phyloP scores from a whole-genome alignment of 1,140 invertebrate species.

The Achroia grisella region DNA sequence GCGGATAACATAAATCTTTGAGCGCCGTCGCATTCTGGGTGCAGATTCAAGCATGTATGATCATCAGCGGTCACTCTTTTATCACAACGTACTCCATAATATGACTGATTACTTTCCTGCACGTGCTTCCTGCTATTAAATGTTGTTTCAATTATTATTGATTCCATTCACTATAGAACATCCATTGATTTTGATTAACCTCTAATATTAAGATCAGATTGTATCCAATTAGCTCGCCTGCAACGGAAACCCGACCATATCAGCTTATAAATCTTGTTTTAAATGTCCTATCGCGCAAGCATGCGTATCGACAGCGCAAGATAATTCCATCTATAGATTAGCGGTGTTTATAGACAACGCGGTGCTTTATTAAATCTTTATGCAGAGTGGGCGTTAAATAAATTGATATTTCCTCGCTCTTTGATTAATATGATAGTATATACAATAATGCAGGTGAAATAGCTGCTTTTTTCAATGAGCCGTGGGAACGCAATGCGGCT shows the following conservation, averaged over 20 bases:
- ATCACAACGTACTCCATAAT: conserved; percentile 12
- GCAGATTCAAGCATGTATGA: too few relatives aligned
- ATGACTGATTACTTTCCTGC: background rate
- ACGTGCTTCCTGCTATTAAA: too few relatives aligned
- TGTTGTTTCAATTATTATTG: too few relatives aligned
- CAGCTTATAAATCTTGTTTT: conserved; percentile 4
- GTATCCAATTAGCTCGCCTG: conserved; percentile 5
- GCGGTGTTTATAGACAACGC: conserved; percentile 5
- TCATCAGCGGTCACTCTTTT: conserved; percentile 10
- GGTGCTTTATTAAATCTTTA: conserved; percentile 3
- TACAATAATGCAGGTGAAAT: conserved; percentile 22
- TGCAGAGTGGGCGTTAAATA: conserved; percentile 20
- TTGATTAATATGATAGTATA: conserved; percentile 37
- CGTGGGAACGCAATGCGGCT: conserved; percentile 48
- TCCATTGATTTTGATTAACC: too few relatives aligned
- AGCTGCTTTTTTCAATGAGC: conserved; percentile 36
- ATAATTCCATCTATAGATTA: conserved; percentile 3
- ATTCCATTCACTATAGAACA: too few relatives aligned
- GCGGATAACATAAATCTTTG: conserved; percentile 39
- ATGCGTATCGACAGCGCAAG: background rate
- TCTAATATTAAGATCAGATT: conserved; percentile 1
- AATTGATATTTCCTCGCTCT: conserved; percentile 19
- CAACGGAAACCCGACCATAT: background rate
- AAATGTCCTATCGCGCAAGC: background rate
- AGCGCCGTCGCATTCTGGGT: too few relatives aligned